A percentile compares a stretch with the other conserved stretches of the same genome.
Evolutionary conservation across 2,888 invertebrate genomes (phyloP).

Genomic region (Cylloceria caligata): DNA sequence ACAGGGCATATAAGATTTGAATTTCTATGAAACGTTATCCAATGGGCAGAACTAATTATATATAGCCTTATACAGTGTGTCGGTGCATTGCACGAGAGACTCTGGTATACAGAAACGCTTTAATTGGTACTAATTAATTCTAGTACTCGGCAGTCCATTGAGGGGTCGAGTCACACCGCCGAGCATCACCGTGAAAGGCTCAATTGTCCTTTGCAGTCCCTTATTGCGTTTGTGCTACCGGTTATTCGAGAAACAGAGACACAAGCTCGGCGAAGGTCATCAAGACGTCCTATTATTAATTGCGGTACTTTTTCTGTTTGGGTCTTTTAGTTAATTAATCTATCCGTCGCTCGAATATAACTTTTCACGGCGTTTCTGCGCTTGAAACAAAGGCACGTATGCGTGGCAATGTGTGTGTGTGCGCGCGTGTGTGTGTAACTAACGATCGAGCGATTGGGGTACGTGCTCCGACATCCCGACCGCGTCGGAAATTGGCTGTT

Average conservation of each 20-base stretch:
- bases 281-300: slow-evolving; percentile 21
- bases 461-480: background rate
- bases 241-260: slow-evolving; percentile 4
- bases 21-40: background rate
- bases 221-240: background rate
- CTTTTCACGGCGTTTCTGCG: background rate
- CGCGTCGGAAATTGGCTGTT: background rate
- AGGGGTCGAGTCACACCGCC: slow-evolving; percentile 10
- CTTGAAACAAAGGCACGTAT: background rate
- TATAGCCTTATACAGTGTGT: background rate
- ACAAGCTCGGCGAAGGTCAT: slow-evolving; percentile 9
- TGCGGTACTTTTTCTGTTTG: background rate
- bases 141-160: slow-evolving; percentile 51
- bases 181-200: background rate
- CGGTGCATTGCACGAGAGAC: slow-evolving; percentile 16
- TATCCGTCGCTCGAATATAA: background rate
- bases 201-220: background rate
- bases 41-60: background rate
- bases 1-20: background rate
- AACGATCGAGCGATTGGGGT: too few relatives aligned
- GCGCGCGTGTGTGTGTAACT: too few relatives aligned
- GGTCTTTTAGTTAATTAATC: background rate
- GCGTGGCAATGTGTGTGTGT: too few relatives aligned
- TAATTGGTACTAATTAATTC: slow-evolving; percentile 68
- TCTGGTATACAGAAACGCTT: slow-evolving; percentile 50